Evolutionary conservation across 1,140 invertebrate genomes (phyloP), one percentile per base, ranked within the genome.

Genomic region (Trichonephila inaurata): DNA sequence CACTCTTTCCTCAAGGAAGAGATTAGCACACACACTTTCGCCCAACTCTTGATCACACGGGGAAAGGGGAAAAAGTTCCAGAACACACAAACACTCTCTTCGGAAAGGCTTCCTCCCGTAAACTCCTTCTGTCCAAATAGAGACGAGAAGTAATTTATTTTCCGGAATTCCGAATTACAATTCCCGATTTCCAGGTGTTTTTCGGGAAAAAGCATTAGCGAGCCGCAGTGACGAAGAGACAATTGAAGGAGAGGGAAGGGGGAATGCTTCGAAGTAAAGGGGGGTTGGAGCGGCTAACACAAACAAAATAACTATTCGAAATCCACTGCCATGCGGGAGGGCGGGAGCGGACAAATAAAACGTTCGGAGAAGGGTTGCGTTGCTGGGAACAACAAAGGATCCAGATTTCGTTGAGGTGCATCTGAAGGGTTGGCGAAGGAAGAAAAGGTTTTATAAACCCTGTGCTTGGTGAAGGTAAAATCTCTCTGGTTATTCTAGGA

Each of bases 111-210:
- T 51, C 10, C 10, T 12, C 10, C 51, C 12, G 66, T 69, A 21
- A 82, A 60, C 83, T 60, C 86, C 28, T 89, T 89, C 87, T 69
- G 62, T 69, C 61, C 87, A 89, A 89, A 89, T 58, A 89, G 64
- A 44, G 87, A 69, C 24, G 85, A 64, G 51, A 33, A 19, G 87
- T 72, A 89, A 89, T 89, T 89, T 89, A 89, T 72, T 89, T 89
- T 89, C 28, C 87, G 28, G 64, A 58, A 61, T 86, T 62, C 60
- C n/a, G 85, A 86, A 72, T 89, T 89, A 72, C 87, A 72, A 89
- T 69, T 89, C 64, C 64, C 33, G 62, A n/a, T 87, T 64, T 87
- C 24, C 85, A 61, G 60, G 60, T 64, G 60, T 64, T 64, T 87
- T 87, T 87, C 21, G 60, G 28, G 85, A 69, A 24, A 24, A n/a